These are phyloP conservation scores for Drosophila lowei DNA, from an alignment of 1,140 invertebrate genomes.

Conservation along the genomic window DNA sequence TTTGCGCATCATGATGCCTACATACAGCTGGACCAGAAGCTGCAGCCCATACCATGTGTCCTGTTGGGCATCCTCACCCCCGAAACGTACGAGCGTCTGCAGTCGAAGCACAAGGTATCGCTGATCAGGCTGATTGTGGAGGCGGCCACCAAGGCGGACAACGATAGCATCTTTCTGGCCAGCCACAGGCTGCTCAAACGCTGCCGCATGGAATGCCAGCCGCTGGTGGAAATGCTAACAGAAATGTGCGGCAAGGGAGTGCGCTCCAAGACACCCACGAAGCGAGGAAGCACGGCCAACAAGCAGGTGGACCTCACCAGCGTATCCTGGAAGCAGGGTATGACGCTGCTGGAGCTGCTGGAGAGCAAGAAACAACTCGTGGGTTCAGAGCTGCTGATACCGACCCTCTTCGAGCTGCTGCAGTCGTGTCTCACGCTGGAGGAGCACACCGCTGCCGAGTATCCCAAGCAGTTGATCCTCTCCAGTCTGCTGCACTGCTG, in stretches of 20 bases:
- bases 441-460: slow-evolving; percentile 93
- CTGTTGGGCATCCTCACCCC: slow-evolving; percentile 84
- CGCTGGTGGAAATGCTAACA: slow-evolving; percentile 86
- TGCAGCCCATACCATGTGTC: slow-evolving; percentile 68
- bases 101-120: slow-evolving; percentile 80
- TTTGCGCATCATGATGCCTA: slow-evolving; percentile 58
- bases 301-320: slow-evolving; percentile 83
- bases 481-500: slow-evolving; percentile 90
- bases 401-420: slow-evolving; percentile 91
- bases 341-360: slow-evolving; percentile 91
- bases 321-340: slow-evolving; percentile 89
- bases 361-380: slow-evolving; percentile 91
- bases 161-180: slow-evolving; percentile 85
- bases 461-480: slow-evolving; percentile 93
- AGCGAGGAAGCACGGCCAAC: slow-evolving; percentile 57
- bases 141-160: slow-evolving; percentile 84
- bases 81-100: slow-evolving; percentile 84
- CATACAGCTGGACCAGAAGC: slow-evolving; percentile 50
- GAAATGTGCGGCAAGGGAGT: slow-evolving; percentile 41
- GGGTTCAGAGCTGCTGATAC: slow-evolving; percentile 87
- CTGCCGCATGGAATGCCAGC: slow-evolving; percentile 87
- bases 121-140: slow-evolving; percentile 83
- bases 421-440: slow-evolving; percentile 91
- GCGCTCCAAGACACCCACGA: neutral
- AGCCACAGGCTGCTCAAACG: slow-evolving; percentile 88